Conservation (phyloP, 2,888 invertebrate species). For the Apantesis nais region DNA sequence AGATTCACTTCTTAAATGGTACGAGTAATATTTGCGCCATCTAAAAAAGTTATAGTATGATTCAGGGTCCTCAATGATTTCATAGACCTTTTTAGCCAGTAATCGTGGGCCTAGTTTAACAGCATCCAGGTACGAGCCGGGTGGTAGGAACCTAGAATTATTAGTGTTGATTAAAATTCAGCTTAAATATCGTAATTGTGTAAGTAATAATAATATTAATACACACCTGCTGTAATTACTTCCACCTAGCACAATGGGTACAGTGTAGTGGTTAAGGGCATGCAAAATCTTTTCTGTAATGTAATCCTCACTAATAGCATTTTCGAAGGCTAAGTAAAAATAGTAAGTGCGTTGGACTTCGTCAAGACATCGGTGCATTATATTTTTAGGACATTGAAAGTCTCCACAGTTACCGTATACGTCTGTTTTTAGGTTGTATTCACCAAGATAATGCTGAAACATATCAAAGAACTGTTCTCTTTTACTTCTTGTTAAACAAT, state of each 20-base stretch:
- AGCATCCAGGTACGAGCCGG: constrained; percentile 67
- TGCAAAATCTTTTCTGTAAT: constrained; percentile 72
- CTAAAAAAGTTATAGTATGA: constrained; percentile 62
- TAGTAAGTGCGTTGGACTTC: constrained; percentile 62
- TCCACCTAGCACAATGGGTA: constrained; percentile 89
- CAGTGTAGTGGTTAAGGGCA: constrained; percentile 84
- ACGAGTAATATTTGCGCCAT: constrained; percentile 67
- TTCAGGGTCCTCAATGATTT: constrained; percentile 53
- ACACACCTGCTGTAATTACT: constrained; percentile 85
- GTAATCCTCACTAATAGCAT: constrained; percentile 71
- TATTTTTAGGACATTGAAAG: constrained; percentile 56
- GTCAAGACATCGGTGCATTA: constrained; percentile 58
- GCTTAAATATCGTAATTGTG: background rate
- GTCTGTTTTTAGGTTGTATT: constrained; percentile 59
- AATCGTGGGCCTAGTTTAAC: constrained; percentile 51
- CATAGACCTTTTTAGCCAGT: constrained; percentile 59
- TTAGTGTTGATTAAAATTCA: background rate
- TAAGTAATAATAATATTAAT: constrained; percentile 1
- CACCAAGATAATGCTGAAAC: constrained; percentile 52
- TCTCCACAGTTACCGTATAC: constrained; percentile 67
- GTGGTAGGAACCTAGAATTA: constrained; percentile 66
- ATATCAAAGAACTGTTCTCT: constrained; percentile 59
- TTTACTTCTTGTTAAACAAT: constrained; percentile 61
- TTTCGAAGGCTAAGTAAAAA: constrained; percentile 76
- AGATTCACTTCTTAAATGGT: constrained; percentile 53